Evolutionary conservation across 2,797 vertebrate species (phyloP).

Genomic region (Morelia viridis): DNA sequence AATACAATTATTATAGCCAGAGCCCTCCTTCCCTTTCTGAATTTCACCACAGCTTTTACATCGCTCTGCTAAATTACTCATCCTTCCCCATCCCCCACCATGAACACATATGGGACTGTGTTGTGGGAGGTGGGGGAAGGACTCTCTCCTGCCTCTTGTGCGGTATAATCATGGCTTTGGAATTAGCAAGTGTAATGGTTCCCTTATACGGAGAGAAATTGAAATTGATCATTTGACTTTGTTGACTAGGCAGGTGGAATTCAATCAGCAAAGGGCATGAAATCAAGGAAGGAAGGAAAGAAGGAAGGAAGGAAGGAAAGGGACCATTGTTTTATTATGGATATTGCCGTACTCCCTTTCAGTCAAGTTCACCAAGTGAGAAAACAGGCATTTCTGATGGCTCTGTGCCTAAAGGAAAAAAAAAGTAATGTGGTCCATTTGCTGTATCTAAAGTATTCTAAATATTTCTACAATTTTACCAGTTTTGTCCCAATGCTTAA

Average conservation of each 20-base stretch:
- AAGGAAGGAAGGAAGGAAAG: neutral
- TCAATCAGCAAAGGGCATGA: slow-evolving; percentile 54
- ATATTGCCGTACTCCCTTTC: neutral
- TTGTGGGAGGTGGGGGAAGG: neutral
- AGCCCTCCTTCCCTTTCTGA: slow-evolving; percentile 36
- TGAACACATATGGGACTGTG: slow-evolving; percentile 34
- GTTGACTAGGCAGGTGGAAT: slow-evolving; percentile 33
- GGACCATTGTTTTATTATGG: neutral
- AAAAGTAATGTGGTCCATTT: neutral
- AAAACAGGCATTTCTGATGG: neutral
- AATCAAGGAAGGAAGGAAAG: neutral
- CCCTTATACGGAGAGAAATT: slow-evolving; percentile 43
- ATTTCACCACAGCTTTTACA: slow-evolving; percentile 30
- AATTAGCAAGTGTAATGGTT: slow-evolving; percentile 62
- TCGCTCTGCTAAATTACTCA: slow-evolving; percentile 37
- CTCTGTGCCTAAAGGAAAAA: neutral
- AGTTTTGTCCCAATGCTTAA: neutral
- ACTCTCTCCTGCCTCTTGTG: slow-evolving; percentile 14
- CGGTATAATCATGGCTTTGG: slow-evolving; percentile 33
- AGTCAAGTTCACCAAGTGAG: neutral
- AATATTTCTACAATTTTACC: neutral
- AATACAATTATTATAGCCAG: slow-evolving; percentile 62
- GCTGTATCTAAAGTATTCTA: neutral
- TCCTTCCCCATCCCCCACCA: neutral
- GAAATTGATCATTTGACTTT: slow-evolving; percentile 59